A percentile compares a stretch with the other conserved stretches of the same genome.
These are phyloP conservation scores for Mallotus villosus DNA, from an alignment of 2,797 vertebrate species.

Conservation along the genomic window DNA sequence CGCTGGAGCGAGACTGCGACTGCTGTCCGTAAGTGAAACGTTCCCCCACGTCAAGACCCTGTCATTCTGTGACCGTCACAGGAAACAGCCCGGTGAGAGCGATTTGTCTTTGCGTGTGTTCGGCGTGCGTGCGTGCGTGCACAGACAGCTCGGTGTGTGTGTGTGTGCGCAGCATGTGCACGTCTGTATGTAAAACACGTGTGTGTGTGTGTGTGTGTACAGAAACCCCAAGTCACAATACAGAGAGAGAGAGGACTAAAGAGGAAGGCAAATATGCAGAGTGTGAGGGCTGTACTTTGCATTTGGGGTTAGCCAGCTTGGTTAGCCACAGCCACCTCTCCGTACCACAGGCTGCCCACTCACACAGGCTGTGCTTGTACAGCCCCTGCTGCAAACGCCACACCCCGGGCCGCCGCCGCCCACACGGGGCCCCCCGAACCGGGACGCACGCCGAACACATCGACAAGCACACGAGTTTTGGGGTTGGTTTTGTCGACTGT, in stretches of 20 bases:
- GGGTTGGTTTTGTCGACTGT: too few species aligned
- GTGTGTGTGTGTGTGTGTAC: too few species aligned
- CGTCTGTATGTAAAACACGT: too few species aligned
- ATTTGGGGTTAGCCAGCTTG: slow-evolving; percentile 36
- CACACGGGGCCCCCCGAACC: background rate
- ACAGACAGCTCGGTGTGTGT: too few species aligned
- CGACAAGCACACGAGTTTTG: background rate
- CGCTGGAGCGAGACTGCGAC: slow-evolving; percentile 4
- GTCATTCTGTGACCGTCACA: slow-evolving; percentile 9
- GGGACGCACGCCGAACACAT: background rate
- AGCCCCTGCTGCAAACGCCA: too few species aligned
- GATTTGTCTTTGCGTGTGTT: background rate
- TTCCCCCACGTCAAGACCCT: background rate
- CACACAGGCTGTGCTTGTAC: background rate
- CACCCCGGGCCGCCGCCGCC: too few species aligned
- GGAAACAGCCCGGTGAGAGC: background rate
- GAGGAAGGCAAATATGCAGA: background rate
- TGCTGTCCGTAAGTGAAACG: background rate
- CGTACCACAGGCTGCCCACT: slow-evolving; percentile 35
- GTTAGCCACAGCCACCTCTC: slow-evolving; percentile 41
- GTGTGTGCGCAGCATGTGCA: background rate
- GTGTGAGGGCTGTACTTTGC: slow-evolving; percentile 32
- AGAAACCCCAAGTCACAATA: too few species aligned
- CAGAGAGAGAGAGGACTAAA: background rate
- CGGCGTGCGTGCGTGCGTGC: too few species aligned